Evolutionary conservation across 2,888 invertebrate species (phyloP), one percentile per base, ranked within the genome.

Genomic region (Celastrina argiolus): DNA sequence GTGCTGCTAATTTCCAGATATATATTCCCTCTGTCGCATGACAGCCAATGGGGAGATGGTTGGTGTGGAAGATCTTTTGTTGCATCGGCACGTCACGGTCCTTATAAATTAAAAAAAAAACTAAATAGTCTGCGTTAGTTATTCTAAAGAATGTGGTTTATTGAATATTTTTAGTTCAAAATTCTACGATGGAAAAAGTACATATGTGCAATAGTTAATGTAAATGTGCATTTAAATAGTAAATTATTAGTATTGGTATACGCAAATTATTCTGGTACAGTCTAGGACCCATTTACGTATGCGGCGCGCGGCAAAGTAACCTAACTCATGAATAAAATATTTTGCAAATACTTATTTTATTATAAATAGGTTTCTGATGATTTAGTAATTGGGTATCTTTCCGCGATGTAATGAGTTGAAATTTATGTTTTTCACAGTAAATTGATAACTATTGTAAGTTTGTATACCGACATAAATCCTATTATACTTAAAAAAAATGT

Each of bases 301-400:
- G 66, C 64, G 58, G 64, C 61, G 59, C 66, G 28, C 39, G 66
- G 64, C 56, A 68, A 68, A 68, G 39, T 63, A 63, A 41, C 36
- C 61, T 58, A 64, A 66, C 56, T 58, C 56, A 63, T 51, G 63
- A 66, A 64, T 66, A 42, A 36, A 65, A 65, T 64, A 64, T 51
- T 12, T 1, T 51, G 14, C 42, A 51, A 31, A 22, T 64, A 64
- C 28, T 18, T 56, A 51, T 56, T 34, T 65, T 34, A 34, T 42
- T 64, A 45, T 64, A 34, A 51, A 64, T 31, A 45, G 31, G 31
- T 16, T 64, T 31, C 45, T 64, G 28, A 51, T 18, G 42, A 22
- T 16, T 51, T 45, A 12, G 34, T 8, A 36, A 42, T 56, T 36
- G 51, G 51, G 51, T 51, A 51, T 51, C 51, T 51, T 51, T 51